Conservation (phyloP, 2,888 invertebrate species). For the Carpatolechia fugitivella region DNA sequence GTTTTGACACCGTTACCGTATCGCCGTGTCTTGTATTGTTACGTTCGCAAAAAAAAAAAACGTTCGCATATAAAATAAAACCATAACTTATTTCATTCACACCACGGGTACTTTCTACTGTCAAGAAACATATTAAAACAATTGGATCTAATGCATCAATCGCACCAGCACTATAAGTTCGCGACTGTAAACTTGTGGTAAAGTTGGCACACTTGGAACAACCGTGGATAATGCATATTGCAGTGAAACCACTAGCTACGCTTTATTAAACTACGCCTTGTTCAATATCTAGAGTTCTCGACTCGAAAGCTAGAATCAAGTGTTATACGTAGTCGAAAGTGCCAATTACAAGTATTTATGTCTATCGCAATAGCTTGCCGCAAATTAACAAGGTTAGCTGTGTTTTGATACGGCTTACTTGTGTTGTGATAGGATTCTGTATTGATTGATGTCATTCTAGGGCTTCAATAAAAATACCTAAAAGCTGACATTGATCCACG, state of each 20-base stretch:
- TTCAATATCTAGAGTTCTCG: constrained; percentile 26
- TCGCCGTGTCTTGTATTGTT: background rate
- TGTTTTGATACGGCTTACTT: background rate
- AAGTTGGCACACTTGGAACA: background rate
- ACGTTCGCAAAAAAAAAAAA: too few relatives aligned
- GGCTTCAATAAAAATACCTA: background rate
- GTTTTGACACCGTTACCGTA: too few relatives aligned
- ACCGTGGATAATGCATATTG: constrained; percentile 13
- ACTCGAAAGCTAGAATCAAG: constrained; percentile 16
- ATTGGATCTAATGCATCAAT: constrained; percentile 10
- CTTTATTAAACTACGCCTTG: constrained; percentile 20
- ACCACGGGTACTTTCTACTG: too few relatives aligned
- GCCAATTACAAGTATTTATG: constrained; percentile 19
- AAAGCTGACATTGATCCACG: too few relatives aligned
- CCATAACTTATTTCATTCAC: too few relatives aligned
- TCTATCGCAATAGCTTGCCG: constrained; percentile 21
- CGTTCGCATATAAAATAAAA: too few relatives aligned
- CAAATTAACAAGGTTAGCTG: constrained; percentile 13
- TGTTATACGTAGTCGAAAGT: constrained; percentile 23
- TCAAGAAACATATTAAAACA: background rate
- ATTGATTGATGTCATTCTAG: background rate
- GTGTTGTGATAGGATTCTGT: constrained; percentile 7
- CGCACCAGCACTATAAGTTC: background rate
- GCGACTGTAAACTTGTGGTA: constrained; percentile 3
- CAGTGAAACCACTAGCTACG: constrained; percentile 18